phyloP scores from a whole-genome alignment of 2,888 invertebrate species.

The Brachylomia viminalis region DNA sequence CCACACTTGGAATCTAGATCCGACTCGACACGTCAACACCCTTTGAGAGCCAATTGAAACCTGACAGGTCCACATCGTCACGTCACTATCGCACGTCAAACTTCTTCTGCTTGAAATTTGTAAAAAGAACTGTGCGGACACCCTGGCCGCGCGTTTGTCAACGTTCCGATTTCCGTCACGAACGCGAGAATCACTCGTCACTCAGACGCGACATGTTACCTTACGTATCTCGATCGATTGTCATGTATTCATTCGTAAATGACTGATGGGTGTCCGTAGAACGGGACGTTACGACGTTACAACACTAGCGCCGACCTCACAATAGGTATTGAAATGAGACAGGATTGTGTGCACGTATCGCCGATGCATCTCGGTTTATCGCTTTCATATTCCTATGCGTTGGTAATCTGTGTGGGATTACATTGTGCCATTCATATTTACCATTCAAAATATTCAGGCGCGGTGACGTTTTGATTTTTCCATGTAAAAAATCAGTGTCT shows the following conservation, averaged over 20 bases:
- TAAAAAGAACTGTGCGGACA: slow-evolving; percentile 75
- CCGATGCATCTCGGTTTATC: slow-evolving; percentile 86
- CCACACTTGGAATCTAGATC: slow-evolving; percentile 83
- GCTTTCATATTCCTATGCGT: slow-evolving; percentile 82
- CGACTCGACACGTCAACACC: slow-evolving; percentile 84
- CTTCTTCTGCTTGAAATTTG: slow-evolving; percentile 78
- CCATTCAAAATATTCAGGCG: slow-evolving; percentile 69
- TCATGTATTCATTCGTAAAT: slow-evolving; percentile 85
- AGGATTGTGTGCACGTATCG: slow-evolving; percentile 84
- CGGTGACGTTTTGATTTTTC: slow-evolving; percentile 65
- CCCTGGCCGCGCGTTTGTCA: slow-evolving; percentile 76
- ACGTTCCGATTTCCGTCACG: slow-evolving; percentile 80
- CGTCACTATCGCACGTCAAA: slow-evolving; percentile 80
- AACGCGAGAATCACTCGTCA: slow-evolving; percentile 84
- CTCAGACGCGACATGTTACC: slow-evolving; percentile 79
- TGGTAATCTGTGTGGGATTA: slow-evolving; percentile 86
- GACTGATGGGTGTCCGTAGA: slow-evolving; percentile 83
- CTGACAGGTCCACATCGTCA: slow-evolving; percentile 86
- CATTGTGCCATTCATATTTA: slow-evolving; percentile 84
- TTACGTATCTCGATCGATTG: slow-evolving; percentile 83
- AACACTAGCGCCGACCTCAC: slow-evolving; percentile 73
- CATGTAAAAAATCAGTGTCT: slow-evolving; percentile 58
- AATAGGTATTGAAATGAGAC: slow-evolving; percentile 87
- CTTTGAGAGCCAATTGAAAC: slow-evolving; percentile 84
- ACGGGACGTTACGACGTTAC: slow-evolving; percentile 80